A percentile compares a stretch with the other conserved stretches of the same genome.
Conservation (phyloP, 2,888 invertebrate species). For the Macrosiphum euphorbiae region DNA sequence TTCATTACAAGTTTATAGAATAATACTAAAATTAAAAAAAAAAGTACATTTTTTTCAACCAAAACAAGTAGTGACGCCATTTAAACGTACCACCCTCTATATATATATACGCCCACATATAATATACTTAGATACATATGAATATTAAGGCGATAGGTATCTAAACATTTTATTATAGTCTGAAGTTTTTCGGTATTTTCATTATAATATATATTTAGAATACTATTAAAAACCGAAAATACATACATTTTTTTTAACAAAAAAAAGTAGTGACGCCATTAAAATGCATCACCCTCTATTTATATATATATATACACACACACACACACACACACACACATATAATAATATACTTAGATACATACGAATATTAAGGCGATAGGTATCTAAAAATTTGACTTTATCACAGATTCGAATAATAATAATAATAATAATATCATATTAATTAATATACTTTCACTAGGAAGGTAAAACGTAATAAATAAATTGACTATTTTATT, state of each 20-base stretch:
- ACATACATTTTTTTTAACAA: background rate
- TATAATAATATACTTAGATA: slow-evolving; percentile 7
- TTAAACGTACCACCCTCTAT: background rate
- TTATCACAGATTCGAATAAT: slow-evolving; percentile 55
- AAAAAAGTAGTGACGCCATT: background rate
- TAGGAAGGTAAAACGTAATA: slow-evolving; percentile 22
- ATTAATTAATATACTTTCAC: slow-evolving; percentile 36
- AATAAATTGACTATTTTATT: background rate
- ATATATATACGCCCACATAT: background rate
- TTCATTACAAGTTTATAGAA: background rate
- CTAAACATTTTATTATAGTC: background rate
- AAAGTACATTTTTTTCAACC: background rate
- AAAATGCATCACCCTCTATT: background rate
- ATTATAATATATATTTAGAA: background rate
- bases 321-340: background rate
- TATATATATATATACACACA: background rate
- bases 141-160: slow-evolving; percentile 52
- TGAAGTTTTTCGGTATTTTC: background rate
- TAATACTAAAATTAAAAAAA: background rate
- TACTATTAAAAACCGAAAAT: background rate
- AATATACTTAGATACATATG: background rate
- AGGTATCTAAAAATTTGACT: slow-evolving; percentile 56
- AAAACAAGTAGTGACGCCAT: background rate
- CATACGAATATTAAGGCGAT: slow-evolving; percentile 44
- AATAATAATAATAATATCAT: slow-evolving; percentile 15